These are phyloP conservation scores for Synergus laeviventris DNA, from an alignment of 2,888 invertebrate species.

Conservation along the genomic window DNA sequence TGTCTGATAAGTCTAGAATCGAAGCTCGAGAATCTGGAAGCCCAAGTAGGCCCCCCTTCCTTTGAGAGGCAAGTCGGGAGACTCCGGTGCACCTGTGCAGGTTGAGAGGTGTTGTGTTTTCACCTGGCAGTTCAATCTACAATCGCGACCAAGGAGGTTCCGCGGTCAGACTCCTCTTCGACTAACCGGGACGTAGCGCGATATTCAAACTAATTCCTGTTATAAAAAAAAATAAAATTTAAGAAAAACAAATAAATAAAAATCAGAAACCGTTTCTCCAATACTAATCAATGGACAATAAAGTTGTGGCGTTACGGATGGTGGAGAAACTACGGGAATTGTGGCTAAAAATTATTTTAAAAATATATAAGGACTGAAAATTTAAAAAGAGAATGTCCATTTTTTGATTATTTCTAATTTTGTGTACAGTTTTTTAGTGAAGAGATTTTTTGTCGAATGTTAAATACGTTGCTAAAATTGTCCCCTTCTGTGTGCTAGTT, in stretches of 20 bases:
- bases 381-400: neutral
- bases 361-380: neutral
- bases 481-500: slow-evolving; percentile 33
- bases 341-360: slow-evolving; percentile 25
- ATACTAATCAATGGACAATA: slow-evolving; percentile 28
- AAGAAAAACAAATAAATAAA: neutral
- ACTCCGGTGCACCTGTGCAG: slow-evolving; percentile 71
- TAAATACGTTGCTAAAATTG: slow-evolving; percentile 8
- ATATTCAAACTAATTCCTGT: neutral
- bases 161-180: slow-evolving; percentile 50
- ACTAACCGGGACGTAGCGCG: slow-evolving; percentile 28
- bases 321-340: slow-evolving; percentile 25
- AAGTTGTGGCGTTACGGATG: slow-evolving; percentile 25
- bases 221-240: neutral
- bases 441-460: neutral
- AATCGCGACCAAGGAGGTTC: slow-evolving; percentile 71
- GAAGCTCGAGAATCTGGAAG: slow-evolving; percentile 45
- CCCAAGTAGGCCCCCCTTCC: slow-evolving; percentile 69
- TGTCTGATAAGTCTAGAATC: slow-evolving; percentile 45
- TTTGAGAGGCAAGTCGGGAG: slow-evolving; percentile 57
- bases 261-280: slow-evolving; percentile 5
- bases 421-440: neutral
- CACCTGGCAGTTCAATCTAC: slow-evolving; percentile 74
- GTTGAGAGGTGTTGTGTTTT: slow-evolving; percentile 73
- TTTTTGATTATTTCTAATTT: neutral